A percentile compares a stretch with the other conserved stretches of the same genome.
phyloP scores from a whole-genome alignment of 2,797 vertebrate species.

The Rhinoraja longicauda region DNA sequence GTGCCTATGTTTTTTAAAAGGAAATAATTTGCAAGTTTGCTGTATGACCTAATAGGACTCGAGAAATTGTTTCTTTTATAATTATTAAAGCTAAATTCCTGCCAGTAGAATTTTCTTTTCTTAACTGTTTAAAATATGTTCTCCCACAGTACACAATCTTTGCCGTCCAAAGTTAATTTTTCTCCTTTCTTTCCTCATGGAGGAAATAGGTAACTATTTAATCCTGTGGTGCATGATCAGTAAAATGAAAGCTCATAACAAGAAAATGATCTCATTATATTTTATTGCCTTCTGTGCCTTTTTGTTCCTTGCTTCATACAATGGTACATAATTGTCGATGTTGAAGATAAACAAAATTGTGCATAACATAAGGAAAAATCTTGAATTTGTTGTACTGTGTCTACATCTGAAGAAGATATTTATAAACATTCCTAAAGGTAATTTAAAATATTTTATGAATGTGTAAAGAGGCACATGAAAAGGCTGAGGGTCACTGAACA shows the following conservation, averaged over 20 bases:
- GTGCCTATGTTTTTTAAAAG: not conserved
- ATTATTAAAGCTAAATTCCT: not conserved
- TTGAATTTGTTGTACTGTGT: not conserved
- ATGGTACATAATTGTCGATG: constrained; percentile 4
- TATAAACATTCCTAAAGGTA: constrained; percentile 42
- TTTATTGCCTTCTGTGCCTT: constrained; percentile 19
- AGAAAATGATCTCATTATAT: constrained; percentile 32
- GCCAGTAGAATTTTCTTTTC: not conserved
- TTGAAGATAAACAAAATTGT: not conserved
- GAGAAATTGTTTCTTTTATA: not conserved
- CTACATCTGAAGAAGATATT: not conserved
- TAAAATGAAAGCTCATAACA: not conserved
- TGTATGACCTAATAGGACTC: not conserved
- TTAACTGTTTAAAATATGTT: not conserved
- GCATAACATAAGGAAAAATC: not conserved
- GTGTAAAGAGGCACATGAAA: constrained; percentile 51
- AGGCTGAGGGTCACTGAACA: constrained; percentile 54
- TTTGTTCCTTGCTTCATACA: constrained; percentile 16
- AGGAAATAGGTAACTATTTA: not conserved
- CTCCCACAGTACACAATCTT: not conserved
- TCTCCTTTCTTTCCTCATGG: not conserved
- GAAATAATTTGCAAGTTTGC: not conserved
- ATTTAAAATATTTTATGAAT: constrained; percentile 58
- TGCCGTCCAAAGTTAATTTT: not conserved
- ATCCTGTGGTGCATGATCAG: not conserved